These are phyloP conservation scores for Cosmia pyralina DNA, from an alignment of 2,888 invertebrate genomes.

Conservation along the genomic window DNA sequence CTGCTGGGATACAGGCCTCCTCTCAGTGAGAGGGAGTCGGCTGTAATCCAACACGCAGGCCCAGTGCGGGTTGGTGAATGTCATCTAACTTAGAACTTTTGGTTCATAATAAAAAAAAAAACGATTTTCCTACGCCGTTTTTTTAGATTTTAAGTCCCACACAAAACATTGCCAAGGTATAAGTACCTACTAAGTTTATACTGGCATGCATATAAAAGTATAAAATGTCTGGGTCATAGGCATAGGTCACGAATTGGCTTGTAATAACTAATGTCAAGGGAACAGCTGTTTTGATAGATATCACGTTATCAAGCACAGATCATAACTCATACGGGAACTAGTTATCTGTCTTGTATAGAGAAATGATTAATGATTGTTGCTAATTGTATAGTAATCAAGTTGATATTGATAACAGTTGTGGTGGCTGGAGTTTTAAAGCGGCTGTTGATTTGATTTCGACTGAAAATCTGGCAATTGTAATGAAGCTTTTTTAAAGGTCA, in stretches of 20 bases:
- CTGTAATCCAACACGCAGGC: no score
- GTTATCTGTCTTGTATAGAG: constrained; percentile 23
- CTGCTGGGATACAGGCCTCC: no score
- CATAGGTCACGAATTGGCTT: constrained; percentile 49
- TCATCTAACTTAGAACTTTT: no score
- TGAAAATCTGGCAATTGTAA: not conserved
- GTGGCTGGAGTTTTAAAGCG: not conserved
- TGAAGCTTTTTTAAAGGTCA: not conserved
- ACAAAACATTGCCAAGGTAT: constrained; percentile 3
- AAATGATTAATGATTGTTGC: constrained; percentile 33
- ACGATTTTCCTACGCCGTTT: no score
- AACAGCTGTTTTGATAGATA: constrained; percentile 38
- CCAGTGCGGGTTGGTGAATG: no score
- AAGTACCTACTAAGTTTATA: not conserved
- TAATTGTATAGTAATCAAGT: constrained; percentile 18
- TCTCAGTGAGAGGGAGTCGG: no score
- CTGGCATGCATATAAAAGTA: not conserved
- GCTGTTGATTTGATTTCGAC: not conserved
- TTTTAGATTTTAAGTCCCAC: not conserved
- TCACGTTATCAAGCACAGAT: constrained; percentile 46
- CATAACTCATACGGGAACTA: constrained; percentile 37
- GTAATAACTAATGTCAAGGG: constrained; percentile 52
- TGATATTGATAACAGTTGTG: constrained; percentile 29
- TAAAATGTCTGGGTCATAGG: constrained; percentile 53
- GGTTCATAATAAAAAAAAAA: no score